Percentiles rank a stretch among this genome's conserved stretches.
phyloP scores from a whole-genome alignment of 2,888 invertebrate species.

The Germaria angustata region DNA sequence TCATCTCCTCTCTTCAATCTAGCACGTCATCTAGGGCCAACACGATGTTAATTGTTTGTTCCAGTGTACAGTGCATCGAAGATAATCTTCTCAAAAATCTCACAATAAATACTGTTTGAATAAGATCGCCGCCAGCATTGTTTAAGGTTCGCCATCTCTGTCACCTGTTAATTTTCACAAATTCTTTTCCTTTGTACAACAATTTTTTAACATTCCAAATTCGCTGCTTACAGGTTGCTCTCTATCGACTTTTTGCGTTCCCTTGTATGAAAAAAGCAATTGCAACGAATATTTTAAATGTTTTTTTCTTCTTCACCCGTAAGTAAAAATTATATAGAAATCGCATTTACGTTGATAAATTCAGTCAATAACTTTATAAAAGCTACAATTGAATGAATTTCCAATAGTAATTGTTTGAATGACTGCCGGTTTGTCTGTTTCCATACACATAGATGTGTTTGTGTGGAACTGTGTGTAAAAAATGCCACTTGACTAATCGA shows the following conservation, averaged over 20 bases:
- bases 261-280: constrained; percentile 9
- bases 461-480: constrained; percentile 22
- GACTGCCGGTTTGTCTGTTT: constrained; percentile 30
- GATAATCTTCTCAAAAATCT: too few species aligned
- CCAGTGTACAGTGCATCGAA: too few species aligned
- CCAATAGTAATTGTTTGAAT: constrained; percentile 50
- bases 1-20: too few species aligned
- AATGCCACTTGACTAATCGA: constrained; percentile 76
- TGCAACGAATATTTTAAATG: constrained; percentile 48
- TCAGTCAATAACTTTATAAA: constrained; percentile 52
- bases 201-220: constrained; percentile 43
- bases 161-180: constrained; percentile 29
- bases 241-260: not conserved
- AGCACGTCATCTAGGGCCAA: too few species aligned
- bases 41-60: too few species aligned
- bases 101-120: too few species aligned
- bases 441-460: not conserved
- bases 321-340: constrained; percentile 28
- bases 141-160: constrained; percentile 57
- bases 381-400: constrained; percentile 62
- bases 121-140: constrained; percentile 12
- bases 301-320: not conserved
- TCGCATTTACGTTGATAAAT: constrained; percentile 27
- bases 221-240: constrained; percentile 9
- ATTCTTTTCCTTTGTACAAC: constrained; percentile 32